These are phyloP conservation scores for Zygaena filipendulae DNA, from an alignment of 2,888 invertebrate species.

Conservation along the genomic window DNA sequence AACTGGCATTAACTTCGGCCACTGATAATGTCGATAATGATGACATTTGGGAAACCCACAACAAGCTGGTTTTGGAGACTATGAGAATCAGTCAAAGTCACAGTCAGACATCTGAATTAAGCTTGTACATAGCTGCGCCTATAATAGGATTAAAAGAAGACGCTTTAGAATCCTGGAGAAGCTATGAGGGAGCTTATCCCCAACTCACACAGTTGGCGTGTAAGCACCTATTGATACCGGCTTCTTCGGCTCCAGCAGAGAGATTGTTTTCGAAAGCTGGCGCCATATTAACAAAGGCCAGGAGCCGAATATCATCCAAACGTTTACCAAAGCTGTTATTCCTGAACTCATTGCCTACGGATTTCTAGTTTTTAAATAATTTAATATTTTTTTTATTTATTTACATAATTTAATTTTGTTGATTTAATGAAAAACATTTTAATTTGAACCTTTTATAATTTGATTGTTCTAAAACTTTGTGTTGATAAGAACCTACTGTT, in stretches of 20 bases:
- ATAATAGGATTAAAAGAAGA: slow-evolving; percentile 18
- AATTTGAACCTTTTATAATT: background rate
- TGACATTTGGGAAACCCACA: slow-evolving; percentile 19
- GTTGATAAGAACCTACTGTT: no score
- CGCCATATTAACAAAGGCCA: slow-evolving; percentile 15
- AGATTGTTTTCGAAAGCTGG: slow-evolving; percentile 17
- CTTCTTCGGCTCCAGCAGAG: slow-evolving; percentile 19
- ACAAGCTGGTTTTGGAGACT: slow-evolving; percentile 17
- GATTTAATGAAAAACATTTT: no score
- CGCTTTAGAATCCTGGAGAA: slow-evolving; percentile 19
- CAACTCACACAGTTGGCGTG: slow-evolving; percentile 13
- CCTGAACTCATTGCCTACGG: slow-evolving; percentile 16
- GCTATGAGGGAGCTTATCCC: slow-evolving; percentile 13
- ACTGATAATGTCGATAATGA: slow-evolving; percentile 16
- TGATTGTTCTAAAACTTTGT: no score
- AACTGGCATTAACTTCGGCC: slow-evolving; percentile 14
- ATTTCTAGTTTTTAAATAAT: slow-evolving; percentile 4
- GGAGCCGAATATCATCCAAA: slow-evolving; percentile 15
- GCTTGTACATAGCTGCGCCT: slow-evolving; percentile 13
- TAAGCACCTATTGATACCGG: slow-evolving; percentile 17
- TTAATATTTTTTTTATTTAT: no score
- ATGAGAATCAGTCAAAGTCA: slow-evolving; percentile 17
- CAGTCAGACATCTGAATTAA: slow-evolving; percentile 16
- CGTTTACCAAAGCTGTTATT: slow-evolving; percentile 16
- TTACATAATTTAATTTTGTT: slow-evolving; percentile 1